phyloP scores from a whole-genome alignment of 2,797 vertebrate genomes.

The Mus minutoides region DNA sequence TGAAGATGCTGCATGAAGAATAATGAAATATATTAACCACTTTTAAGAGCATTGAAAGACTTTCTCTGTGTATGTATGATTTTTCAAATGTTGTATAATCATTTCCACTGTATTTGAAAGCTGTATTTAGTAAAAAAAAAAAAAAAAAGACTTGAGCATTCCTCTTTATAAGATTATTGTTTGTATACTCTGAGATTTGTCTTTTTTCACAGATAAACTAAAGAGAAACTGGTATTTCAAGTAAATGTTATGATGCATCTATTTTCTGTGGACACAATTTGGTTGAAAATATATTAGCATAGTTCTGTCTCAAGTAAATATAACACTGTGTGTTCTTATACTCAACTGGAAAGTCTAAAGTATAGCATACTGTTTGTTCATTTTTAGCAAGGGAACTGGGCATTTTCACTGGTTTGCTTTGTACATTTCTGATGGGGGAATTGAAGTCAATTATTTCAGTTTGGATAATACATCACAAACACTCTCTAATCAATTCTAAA shows the following conservation, averaged over 20 bases:
- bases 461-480: constrained; percentile 71
- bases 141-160: not conserved
- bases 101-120: constrained; percentile 42
- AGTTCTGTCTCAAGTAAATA: constrained; percentile 39
- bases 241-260: not conserved
- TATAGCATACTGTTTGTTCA: constrained; percentile 48
- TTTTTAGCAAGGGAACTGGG: constrained; percentile 54
- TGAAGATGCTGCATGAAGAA: constrained; percentile 18
- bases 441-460: constrained; percentile 80
- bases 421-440: not conserved
- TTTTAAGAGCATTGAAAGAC: not conserved
- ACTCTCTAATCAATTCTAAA: constrained; percentile 84
- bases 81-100: not conserved
- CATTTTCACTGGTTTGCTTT: not conserved
- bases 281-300: constrained; percentile 56
- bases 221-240: not conserved
- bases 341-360: constrained; percentile 52
- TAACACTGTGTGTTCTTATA: not conserved
- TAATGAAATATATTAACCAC: not conserved
- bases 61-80: not conserved
- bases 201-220: not conserved
- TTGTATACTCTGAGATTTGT: not conserved
- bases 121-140: not conserved
- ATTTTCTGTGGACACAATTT: constrained; percentile 37
- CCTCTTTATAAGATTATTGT: not conserved